These are phyloP conservation scores for Sapayoa aenigma DNA, from an alignment of 2,113 vertebrate species.

Conservation along the genomic window DNA sequence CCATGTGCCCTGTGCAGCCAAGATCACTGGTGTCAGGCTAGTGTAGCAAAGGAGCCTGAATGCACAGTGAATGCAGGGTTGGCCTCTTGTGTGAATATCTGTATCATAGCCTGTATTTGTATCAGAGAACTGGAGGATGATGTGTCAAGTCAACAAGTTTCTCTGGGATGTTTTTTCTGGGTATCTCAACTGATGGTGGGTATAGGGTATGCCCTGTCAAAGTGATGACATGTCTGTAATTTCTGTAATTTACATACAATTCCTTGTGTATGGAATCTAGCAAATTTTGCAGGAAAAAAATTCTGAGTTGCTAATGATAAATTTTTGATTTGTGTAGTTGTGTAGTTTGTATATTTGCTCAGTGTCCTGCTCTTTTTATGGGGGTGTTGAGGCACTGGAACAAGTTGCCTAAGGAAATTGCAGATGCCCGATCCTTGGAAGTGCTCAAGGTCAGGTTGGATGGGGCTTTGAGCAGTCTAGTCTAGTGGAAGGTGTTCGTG, in stretches of 20 bases:
- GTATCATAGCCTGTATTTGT: background rate
- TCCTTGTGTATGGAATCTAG: background rate
- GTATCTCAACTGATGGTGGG: background rate
- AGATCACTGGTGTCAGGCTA: background rate
- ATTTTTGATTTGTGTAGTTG: background rate
- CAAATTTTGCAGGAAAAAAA: background rate
- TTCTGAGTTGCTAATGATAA: background rate
- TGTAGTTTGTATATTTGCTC: background rate
- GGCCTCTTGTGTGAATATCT: background rate
- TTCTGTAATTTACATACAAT: background rate
- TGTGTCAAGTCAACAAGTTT: background rate
- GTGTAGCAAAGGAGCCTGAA: background rate
- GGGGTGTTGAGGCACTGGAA: background rate
- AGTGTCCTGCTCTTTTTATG: background rate
- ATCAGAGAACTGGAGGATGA: background rate
- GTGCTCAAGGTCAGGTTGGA: background rate
- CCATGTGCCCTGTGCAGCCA: fast-evolving
- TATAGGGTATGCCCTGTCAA: background rate
- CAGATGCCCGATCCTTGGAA: background rate
- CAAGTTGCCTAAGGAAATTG: background rate
- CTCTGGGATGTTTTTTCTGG: background rate
- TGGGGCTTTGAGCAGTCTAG: background rate
- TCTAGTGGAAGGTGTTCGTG: background rate
- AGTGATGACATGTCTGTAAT: background rate
- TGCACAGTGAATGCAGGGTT: background rate